phyloP scores from a whole-genome alignment of 2,113 vertebrate genomes.

The human region GRCh38 chr14:56587501-56588000 shows the following conservation, averaged over 20 bases:
- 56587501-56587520: slow-evolving; percentile 33
- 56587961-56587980: slow-evolving; percentile 86
- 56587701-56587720: slow-evolving; percentile 73
- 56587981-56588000: slow-evolving; percentile 76
- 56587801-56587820: slow-evolving; percentile 89
- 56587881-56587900: slow-evolving; percentile 90
- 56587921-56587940: slow-evolving; percentile 90
- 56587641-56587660: slow-evolving; percentile 23
- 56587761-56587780: slow-evolving; percentile 88
- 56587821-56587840: slow-evolving; percentile 85
- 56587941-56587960: slow-evolving; percentile 90
- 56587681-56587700: slow-evolving; percentile 32
- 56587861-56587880: slow-evolving; percentile 89
- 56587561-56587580: slow-evolving; percentile 11
- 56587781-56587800: slow-evolving; percentile 88
- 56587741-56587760: slow-evolving; percentile 88
- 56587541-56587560: slow-evolving; percentile 20
- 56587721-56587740: slow-evolving; percentile 86
- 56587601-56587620: slow-evolving; percentile 24
- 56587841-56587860: slow-evolving; percentile 91
- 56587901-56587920: slow-evolving; percentile 89
- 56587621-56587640: slow-evolving; percentile 13
- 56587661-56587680: slow-evolving; percentile 62
- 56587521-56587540: neutral
- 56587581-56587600: slow-evolving; percentile 29